These are phyloP conservation scores for Eublepharis macularius DNA, from an alignment of 2,113 vertebrate species.

Conservation along the genomic window DNA sequence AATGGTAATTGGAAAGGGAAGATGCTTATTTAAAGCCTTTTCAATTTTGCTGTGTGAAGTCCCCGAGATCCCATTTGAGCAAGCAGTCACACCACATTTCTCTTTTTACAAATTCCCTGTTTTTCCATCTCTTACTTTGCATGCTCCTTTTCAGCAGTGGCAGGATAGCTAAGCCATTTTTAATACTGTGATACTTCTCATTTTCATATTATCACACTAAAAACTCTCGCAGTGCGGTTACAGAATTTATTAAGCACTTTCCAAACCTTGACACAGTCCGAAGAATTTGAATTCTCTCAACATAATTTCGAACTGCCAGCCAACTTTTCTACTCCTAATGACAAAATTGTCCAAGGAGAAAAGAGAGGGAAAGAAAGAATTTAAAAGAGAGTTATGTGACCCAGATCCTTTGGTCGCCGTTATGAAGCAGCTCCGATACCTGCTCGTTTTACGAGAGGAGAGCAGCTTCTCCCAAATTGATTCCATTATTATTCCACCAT, in stretches of 20 bases:
- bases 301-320: background rate
- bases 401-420: too few relatives aligned
- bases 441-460: too few relatives aligned
- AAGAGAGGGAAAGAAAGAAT: background rate
- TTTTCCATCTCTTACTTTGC: background rate
- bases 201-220: constrained; percentile 6
- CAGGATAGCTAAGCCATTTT: background rate
- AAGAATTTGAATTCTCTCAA: background rate
- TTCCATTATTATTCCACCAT: too few relatives aligned
- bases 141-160: background rate
- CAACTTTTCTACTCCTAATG: background rate
- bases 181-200: background rate
- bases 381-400: background rate
- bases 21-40: fast-evolving
- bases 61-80: background rate
- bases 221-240: constrained; percentile 4
- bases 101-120: background rate
- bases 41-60: background rate
- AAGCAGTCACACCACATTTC: background rate
- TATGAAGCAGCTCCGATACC: background rate
- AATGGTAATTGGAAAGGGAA: background rate
- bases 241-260: background rate
- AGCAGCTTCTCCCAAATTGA: too few relatives aligned
- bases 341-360: background rate
- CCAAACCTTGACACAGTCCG: background rate